Conservation (phyloP, 2,888 invertebrate genomes). For the Dryomyza anilis region DNA sequence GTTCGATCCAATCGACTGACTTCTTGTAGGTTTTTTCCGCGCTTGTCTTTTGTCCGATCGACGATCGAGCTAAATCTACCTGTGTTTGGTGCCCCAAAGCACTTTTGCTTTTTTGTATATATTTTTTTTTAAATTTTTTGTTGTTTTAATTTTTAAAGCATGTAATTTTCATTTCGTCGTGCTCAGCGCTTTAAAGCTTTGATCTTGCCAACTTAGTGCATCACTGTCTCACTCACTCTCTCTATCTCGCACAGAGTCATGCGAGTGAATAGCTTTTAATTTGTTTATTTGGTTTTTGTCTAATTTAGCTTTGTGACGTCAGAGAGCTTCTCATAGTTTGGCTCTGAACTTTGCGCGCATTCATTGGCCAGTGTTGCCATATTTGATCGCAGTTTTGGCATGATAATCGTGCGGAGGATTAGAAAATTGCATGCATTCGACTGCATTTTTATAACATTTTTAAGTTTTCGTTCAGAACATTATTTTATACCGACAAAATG, state of each 20-base stretch:
- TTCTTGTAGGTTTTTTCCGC: constrained; percentile 18
- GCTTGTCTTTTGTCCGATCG: constrained; percentile 23
- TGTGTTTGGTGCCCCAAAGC: constrained; percentile 21
- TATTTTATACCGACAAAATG: no score
- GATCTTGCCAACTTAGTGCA: not conserved
- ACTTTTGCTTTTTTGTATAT: constrained; percentile 25
- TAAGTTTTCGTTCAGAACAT: no score
- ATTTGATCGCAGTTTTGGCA: no score
- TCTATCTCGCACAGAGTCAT: not conserved
- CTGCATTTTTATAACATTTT: no score
- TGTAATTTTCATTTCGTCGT: constrained; percentile 5
- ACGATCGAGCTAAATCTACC: no score
- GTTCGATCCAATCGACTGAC: constrained; percentile 30
- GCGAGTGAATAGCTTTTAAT: not conserved
- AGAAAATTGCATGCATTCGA: no score
- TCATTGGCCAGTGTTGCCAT: not conserved
- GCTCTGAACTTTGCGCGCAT: not conserved
- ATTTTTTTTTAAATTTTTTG: constrained; percentile 7
- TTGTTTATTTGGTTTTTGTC: not conserved
- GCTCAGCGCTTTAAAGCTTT: not conserved
- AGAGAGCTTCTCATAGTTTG: not conserved
- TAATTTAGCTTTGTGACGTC: constrained; percentile 25
- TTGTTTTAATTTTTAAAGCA: constrained; percentile 7
- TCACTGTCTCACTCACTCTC: not conserved
- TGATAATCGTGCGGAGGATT: no score